Conservation (phyloP, 2,113 vertebrate species). For the Phainopepla nitens region DNA sequence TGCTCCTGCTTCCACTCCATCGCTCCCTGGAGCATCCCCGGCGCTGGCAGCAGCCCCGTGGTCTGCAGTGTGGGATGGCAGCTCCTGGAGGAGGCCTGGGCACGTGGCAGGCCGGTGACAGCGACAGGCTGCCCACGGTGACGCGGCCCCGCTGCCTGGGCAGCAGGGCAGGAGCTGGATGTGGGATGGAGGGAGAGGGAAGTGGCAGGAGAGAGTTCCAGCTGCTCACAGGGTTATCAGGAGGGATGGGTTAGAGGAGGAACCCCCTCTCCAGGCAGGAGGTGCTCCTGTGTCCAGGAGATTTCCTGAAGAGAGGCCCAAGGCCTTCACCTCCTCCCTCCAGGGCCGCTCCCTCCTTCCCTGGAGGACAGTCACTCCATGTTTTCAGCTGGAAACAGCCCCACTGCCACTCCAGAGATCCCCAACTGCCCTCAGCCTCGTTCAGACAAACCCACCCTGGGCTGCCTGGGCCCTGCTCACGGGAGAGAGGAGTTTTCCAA, state of each 20-base stretch:
- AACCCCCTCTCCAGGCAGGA: not conserved
- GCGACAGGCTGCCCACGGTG: accelerated
- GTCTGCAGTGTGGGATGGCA: not conserved
- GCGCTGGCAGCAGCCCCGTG: not conserved
- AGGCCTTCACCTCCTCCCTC: not conserved
- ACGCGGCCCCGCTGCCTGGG: not conserved
- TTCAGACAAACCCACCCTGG: accelerated
- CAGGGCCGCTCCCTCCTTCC: not conserved
- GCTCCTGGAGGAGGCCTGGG: not conserved
- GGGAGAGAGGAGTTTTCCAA: not conserved
- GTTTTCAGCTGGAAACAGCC: not conserved
- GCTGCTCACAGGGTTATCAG: not conserved
- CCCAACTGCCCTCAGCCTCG: accelerated
- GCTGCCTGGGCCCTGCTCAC: not conserved
- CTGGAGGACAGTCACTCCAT: not conserved
- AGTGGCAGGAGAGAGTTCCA: not conserved
- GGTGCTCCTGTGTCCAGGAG: not conserved
- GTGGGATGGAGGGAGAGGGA: not conserved
- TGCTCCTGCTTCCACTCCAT: slow-evolving; percentile 29
- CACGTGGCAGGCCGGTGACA: not conserved
- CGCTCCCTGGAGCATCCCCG: not conserved
- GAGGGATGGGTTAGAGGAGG: not conserved
- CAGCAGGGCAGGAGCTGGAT: accelerated
- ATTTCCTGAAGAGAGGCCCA: not conserved
- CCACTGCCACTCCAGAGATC: not conserved